These are phyloP conservation scores for Sminthopsis crassicaudata DNA, from an alignment of 2,113 vertebrate species.

Conservation along the genomic window DNA sequence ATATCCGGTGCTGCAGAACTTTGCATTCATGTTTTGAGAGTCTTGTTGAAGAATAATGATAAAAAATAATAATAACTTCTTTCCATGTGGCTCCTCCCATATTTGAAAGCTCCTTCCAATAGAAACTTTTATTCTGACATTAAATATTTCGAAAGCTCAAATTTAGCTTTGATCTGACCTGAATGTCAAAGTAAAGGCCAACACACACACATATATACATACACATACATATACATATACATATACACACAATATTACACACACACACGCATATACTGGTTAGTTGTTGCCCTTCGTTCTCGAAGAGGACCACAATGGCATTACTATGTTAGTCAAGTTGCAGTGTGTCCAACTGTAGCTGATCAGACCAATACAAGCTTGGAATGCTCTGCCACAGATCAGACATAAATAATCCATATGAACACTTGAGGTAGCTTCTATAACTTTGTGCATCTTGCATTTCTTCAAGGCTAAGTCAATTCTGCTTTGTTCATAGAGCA, in stretches of 20 bases:
- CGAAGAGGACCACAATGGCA: too few relatives aligned
- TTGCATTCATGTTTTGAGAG: conserved; percentile 22
- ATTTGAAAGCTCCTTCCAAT: conserved; percentile 54
- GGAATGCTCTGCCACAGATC: too few relatives aligned
- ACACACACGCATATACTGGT: background rate
- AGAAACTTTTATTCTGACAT: conserved; percentile 55
- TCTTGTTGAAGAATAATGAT: conserved; percentile 54
- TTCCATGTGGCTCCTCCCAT: background rate
- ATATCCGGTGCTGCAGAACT: conserved; percentile 52
- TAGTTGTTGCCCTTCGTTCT: too few relatives aligned
- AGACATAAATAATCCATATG: too few relatives aligned
- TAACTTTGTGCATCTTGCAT: too few relatives aligned
- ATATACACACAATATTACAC: background rate
- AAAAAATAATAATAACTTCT: conserved; percentile 51
- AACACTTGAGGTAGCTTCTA: too few relatives aligned
- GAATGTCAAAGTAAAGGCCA: conserved; percentile 66
- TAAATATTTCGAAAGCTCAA: conserved; percentile 58
- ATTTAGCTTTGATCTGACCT: conserved; percentile 63
- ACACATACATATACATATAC: background rate
- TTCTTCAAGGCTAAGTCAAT: too few relatives aligned
- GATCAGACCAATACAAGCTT: too few relatives aligned
- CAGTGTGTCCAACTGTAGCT: too few relatives aligned
- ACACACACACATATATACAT: background rate
- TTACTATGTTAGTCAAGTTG: too few relatives aligned
- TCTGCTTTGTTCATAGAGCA: too few relatives aligned